phyloP scores from a whole-genome alignment of 2,888 invertebrate species.

The Tricholauxania praeusta region DNA sequence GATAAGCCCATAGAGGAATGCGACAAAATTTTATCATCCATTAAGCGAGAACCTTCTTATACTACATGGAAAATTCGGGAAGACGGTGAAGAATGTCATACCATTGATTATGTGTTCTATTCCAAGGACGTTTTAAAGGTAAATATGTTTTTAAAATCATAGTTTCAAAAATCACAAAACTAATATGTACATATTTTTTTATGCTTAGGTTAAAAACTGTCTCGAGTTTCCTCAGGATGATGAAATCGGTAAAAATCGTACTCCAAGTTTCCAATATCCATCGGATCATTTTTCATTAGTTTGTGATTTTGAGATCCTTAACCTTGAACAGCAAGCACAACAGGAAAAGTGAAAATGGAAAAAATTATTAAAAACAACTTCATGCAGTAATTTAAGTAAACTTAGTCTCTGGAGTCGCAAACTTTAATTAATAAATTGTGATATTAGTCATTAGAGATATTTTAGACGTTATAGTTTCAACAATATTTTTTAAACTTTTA shows the following conservation, averaged over 20 bases:
- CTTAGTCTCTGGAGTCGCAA: slow-evolving; percentile 23
- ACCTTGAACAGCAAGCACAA: slow-evolving; percentile 32
- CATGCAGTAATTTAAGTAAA: background rate
- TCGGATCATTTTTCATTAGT: slow-evolving; percentile 83
- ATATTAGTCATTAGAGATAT: slow-evolving; percentile 66
- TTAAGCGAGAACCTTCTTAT: slow-evolving; percentile 74
- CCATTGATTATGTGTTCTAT: slow-evolving; percentile 82
- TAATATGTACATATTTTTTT: slow-evolving; percentile 2
- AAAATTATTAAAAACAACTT: too few relatives aligned
- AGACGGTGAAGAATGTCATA: slow-evolving; percentile 78
- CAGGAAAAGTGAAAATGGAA: too few relatives aligned
- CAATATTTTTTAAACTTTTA: slow-evolving; percentile 34
- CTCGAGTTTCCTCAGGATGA: slow-evolving; percentile 73
- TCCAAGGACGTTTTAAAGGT: slow-evolving; percentile 72
- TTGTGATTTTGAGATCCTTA: slow-evolving; percentile 72
- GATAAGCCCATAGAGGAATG: slow-evolving; percentile 43
- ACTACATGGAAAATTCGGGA: slow-evolving; percentile 83
- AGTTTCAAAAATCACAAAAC: background rate
- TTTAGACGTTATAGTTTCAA: slow-evolving; percentile 49
- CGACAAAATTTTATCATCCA: slow-evolving; percentile 58
- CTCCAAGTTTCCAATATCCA: slow-evolving; percentile 78
- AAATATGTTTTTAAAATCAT: background rate
- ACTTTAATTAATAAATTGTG: slow-evolving; percentile 55
- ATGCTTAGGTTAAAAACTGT: slow-evolving; percentile 63
- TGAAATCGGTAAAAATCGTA: slow-evolving; percentile 75